Base-by-base conservation (phyloP, 2,888 invertebrate species). In the Proisotoma minuta region DNA sequence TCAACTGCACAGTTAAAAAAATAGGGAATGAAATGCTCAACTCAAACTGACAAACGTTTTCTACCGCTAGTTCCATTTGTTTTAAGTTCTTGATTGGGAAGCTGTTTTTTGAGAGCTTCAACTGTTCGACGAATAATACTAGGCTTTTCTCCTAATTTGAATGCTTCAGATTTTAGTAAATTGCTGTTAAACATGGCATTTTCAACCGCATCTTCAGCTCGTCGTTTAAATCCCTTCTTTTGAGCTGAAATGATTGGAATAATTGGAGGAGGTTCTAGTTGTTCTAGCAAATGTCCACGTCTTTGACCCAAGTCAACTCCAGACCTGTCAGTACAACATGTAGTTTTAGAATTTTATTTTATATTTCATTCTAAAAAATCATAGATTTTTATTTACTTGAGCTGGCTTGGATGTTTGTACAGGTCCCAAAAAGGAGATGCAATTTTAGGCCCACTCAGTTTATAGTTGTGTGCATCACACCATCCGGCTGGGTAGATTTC, bases 401-500 rank as follows among this genome's bases (percentile, higher is more conserved):
- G 15, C 34, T 34, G 34, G 34, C 34, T 34, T 8, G 34, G 34
- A 34, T 34, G 34, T 15, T 34, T 34, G 34, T 34, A 34, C 15
- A 10, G 8, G 8, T 34, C 15, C 34, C 34, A 34, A 15, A 34
- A 34, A 8, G 34, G 8, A 34, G 34, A 34, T 8, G 8, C 34
- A 8, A 10, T 34, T 15, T 34, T 34, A 34, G 34, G 34, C 34
- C 34, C 34, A 34, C 8, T 34, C 15, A 34, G 34, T 34, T 15
- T 8, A 34, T 34, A 34, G 8, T 34, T 15, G 8, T 10, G 15
- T 15, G 15, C 8, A 15, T 68, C 65, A 15, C 64, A 47, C 62
- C 60, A 70, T 26, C 70, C 70, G 23, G 54, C 59, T 0, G 70
- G 70, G 22, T 68, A 70, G 22, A 70, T 68, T 43, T 67, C 68